Conservation (phyloP, 1,140 invertebrate species). For the roundworm (Caenorhabditis elegans) region DNA sequence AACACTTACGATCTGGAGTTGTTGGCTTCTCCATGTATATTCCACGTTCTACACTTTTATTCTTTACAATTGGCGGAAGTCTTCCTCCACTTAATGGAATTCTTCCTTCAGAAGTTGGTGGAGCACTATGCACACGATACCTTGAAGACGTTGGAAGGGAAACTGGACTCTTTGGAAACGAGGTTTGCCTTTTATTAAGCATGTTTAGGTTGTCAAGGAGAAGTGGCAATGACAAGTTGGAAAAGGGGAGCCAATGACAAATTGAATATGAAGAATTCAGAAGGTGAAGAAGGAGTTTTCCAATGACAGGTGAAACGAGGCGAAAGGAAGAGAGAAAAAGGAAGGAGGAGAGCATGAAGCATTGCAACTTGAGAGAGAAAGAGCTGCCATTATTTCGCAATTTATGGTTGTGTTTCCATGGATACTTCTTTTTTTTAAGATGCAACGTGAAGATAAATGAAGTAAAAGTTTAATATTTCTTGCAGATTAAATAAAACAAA, state of each 20-base stretch:
- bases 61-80: neutral
- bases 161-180: neutral
- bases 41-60: neutral
- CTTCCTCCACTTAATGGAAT: neutral
- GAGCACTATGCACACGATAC: slow-evolving; percentile 22
- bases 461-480: no score
- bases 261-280: neutral
- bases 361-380: neutral
- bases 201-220: slow-evolving; percentile 23
- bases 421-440: no score
- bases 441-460: no score
- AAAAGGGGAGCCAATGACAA: neutral
- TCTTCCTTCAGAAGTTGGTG: neutral
- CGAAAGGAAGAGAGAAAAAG: neutral
- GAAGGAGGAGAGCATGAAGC: neutral
- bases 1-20: neutral
- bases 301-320: slow-evolving; percentile 4
- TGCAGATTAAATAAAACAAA: no score
- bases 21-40: slow-evolving; percentile 4
- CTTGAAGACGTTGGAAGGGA: neutral
- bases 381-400: neutral
- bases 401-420: neutral
- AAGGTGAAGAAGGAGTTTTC: neutral
- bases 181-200: neutral
- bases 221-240: neutral